Evolutionary conservation across 2,113 vertebrate species (phyloP).

Genomic region (Vulpes lagopus): DNA sequence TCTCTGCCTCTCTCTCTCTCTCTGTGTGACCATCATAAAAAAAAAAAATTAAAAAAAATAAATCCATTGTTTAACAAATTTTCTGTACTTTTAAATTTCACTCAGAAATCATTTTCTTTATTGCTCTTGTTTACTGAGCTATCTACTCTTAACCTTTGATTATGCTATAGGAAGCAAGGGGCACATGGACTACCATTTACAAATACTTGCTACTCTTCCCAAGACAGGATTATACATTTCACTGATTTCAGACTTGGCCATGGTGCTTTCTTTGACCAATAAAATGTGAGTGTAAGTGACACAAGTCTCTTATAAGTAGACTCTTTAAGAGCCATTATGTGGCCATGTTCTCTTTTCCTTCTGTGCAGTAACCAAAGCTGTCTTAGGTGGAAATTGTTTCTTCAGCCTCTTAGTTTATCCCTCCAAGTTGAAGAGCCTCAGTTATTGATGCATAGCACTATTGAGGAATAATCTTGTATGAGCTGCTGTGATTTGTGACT

Average conservation of each 20-base stretch:
- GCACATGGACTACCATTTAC: neutral
- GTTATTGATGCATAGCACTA: neutral
- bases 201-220: neutral
- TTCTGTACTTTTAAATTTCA: neutral
- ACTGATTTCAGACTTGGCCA: neutral
- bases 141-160: neutral
- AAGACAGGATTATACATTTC: neutral
- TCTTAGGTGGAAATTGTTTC: constrained; percentile 2
- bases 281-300: neutral
- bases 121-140: neutral
- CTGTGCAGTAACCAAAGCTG: neutral
- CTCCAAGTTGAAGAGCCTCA: neutral
- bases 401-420: neutral
- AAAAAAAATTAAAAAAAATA: neutral
- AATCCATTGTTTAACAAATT: neutral
- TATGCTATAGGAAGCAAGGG: neutral
- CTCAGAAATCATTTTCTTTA: neutral
- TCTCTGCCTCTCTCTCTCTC: too few relatives aligned
- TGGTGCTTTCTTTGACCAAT: neutral
- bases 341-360: neutral
- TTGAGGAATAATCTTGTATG: neutral
- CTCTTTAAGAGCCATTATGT: neutral
- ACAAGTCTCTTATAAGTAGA: too few relatives aligned
- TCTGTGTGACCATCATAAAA: too few relatives aligned
- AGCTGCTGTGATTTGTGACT: neutral